Conservation (phyloP, 2,888 invertebrate species). For the Tinea semifulvella region DNA sequence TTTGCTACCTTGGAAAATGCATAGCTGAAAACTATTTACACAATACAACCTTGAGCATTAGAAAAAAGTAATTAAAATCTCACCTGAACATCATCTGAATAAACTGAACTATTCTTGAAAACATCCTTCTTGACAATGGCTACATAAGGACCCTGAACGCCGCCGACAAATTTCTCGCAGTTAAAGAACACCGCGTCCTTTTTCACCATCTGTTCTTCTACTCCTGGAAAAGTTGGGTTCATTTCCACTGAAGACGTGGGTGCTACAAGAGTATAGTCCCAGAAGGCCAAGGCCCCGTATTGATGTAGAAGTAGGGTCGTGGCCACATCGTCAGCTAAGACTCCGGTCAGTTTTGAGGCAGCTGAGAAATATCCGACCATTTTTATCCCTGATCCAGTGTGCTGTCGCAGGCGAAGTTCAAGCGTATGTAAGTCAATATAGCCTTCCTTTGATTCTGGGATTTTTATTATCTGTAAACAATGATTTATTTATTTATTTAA, state of each 20-base stretch:
- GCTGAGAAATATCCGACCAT: constrained; percentile 88
- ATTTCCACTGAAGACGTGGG: constrained; percentile 83
- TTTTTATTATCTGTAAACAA: constrained; percentile 74
- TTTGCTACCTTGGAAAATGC: too few species aligned
- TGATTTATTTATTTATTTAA: neutral
- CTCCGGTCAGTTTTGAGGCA: constrained; percentile 89
- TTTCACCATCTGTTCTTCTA: constrained; percentile 75
- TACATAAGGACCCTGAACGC: constrained; percentile 83
- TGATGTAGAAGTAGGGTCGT: constrained; percentile 83
- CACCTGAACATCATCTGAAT: constrained; percentile 57
- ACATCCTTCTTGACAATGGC: constrained; percentile 62
- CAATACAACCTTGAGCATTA: too few species aligned
- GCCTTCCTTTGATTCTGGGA: constrained; percentile 82
- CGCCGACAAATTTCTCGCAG: constrained; percentile 91
- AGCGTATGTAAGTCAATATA: constrained; percentile 81
- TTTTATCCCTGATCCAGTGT: constrained; percentile 68
- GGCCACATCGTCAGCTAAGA: constrained; percentile 83
- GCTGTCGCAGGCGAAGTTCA: constrained; percentile 73
- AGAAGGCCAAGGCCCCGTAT: constrained; percentile 84
- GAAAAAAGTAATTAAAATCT: constrained; percentile 22
- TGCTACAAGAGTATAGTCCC: constrained; percentile 90
- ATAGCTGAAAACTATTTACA: too few species aligned
- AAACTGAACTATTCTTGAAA: constrained; percentile 47
- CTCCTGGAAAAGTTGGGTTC: constrained; percentile 78
- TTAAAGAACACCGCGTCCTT: constrained; percentile 92